These are phyloP conservation scores for Helicoverpa zea DNA, from an alignment of 1,140 invertebrate genomes.

Conservation along the genomic window DNA sequence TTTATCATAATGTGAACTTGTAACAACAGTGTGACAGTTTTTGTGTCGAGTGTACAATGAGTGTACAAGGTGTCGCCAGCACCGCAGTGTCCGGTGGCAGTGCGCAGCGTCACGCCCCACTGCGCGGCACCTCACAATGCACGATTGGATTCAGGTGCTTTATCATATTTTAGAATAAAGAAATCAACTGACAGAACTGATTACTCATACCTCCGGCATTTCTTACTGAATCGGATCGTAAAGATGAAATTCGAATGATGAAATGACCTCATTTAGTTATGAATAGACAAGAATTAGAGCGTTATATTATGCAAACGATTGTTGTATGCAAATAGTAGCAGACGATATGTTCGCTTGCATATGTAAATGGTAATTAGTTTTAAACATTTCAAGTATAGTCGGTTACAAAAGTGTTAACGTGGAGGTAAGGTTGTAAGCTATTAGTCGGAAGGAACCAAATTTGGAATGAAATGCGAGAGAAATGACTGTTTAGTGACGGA, in stretches of 20 bases:
- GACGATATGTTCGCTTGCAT: background rate
- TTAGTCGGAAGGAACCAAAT: conserved; percentile 23
- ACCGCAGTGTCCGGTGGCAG: conserved; percentile 71
- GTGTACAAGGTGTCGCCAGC: conserved; percentile 64
- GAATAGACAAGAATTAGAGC: conserved; percentile 39
- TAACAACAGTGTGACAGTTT: conserved; percentile 53
- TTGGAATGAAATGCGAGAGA: conserved; percentile 37
- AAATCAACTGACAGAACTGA: conserved; percentile 27
- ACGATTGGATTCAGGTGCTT: conserved; percentile 50
- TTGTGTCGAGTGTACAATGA: conserved; percentile 62
- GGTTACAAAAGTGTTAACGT: conserved; percentile 15
- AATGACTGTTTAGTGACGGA: conserved; percentile 51
- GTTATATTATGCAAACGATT: conserved; percentile 1
- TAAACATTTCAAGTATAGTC: background rate
- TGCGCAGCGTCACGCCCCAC: conserved; percentile 69
- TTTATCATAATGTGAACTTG: conserved; percentile 43
- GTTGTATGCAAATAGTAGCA: conserved; percentile 18
- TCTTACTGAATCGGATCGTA: conserved; percentile 17
- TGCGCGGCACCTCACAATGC: conserved; percentile 63
- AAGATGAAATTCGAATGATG: conserved; percentile 27
- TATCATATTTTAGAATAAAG: conserved; percentile 49
- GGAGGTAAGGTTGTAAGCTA: conserved; percentile 4
- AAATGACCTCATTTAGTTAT: conserved; percentile 20
- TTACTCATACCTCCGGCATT: conserved; percentile 18
- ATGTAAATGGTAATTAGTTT: conserved; percentile 5